Conservation (phyloP, 1,140 invertebrate genomes). For the Drosophila pseudoobscura region DNA sequence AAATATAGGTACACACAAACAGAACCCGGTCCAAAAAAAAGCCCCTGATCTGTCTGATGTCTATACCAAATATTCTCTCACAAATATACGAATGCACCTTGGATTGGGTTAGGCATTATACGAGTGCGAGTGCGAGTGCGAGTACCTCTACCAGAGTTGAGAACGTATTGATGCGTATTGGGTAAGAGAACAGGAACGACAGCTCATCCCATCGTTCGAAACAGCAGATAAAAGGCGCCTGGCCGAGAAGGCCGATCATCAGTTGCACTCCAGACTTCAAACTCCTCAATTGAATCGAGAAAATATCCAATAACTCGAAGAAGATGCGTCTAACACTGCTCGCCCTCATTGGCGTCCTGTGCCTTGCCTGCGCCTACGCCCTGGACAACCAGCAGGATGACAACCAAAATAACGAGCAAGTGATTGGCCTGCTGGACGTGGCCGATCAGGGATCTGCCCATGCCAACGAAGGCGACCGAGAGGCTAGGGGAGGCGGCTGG, state of each 20-base stretch:
- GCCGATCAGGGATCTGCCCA: slow-evolving; percentile 37
- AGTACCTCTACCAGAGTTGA: not conserved
- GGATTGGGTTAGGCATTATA: not conserved
- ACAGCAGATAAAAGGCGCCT: slow-evolving; percentile 40
- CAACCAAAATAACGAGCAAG: slow-evolving; percentile 8
- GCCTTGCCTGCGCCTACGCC: slow-evolving; percentile 46
- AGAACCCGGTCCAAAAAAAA: slow-evolving; percentile 37
- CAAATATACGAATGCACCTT: not conserved
- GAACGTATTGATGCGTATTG: slow-evolving; percentile 38
- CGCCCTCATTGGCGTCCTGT: slow-evolving; percentile 39
- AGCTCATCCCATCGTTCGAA: slow-evolving; percentile 10
- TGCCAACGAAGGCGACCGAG: slow-evolving; percentile 43
- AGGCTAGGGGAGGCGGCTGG: slow-evolving; percentile 22
- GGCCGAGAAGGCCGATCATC: slow-evolving; percentile 18
- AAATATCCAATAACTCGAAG: not conserved
- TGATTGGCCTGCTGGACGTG: slow-evolving; percentile 45
- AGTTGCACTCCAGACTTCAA: slow-evolving; percentile 42
- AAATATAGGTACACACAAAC: slow-evolving; percentile 32
- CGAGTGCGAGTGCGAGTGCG: too few species aligned
- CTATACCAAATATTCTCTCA: not conserved
- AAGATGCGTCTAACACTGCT: slow-evolving; percentile 50
- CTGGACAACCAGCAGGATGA: slow-evolving; percentile 18
- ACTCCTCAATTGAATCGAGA: slow-evolving; percentile 9
- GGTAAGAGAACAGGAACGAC: slow-evolving; percentile 47
- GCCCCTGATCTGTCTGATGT: slow-evolving; percentile 35